These are phyloP conservation scores for Hyposoter dolosus DNA, from an alignment of 2,888 invertebrate species.

Conservation along the genomic window DNA sequence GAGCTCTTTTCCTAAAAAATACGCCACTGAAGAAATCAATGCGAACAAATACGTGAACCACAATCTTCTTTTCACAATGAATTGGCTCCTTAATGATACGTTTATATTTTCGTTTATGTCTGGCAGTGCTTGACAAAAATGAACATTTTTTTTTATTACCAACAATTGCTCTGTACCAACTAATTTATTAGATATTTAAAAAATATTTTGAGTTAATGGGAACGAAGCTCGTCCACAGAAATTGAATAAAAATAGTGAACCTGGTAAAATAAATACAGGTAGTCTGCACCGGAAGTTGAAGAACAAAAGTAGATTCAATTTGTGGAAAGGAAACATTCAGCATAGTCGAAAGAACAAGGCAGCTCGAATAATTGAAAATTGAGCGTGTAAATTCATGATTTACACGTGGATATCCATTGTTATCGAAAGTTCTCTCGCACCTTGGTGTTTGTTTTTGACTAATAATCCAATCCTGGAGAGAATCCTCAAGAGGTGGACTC, in stretches of 20 bases:
- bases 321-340: neutral
- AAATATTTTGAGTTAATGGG: no score
- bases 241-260: no score
- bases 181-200: no score
- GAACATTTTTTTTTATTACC: neutral
- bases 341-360: neutral
- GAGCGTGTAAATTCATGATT: neutral
- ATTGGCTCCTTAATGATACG: neutral
- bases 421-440: neutral
- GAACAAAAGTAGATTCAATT: neutral
- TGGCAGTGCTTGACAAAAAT: neutral
- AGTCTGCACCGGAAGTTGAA: neutral
- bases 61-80: neutral
- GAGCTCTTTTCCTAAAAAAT: neutral
- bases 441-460: neutral
- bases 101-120: neutral
- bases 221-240: no score
- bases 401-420: neutral
- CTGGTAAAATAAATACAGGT: neutral
- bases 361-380: neutral
- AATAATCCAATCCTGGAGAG: neutral
- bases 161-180: no score
- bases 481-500: slow-evolving; percentile 13
- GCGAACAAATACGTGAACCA: neutral
- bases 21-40: neutral